These are phyloP conservation scores for Crepidodera aurea DNA, from an alignment of 2,888 invertebrate genomes.

Conservation along the genomic window DNA sequence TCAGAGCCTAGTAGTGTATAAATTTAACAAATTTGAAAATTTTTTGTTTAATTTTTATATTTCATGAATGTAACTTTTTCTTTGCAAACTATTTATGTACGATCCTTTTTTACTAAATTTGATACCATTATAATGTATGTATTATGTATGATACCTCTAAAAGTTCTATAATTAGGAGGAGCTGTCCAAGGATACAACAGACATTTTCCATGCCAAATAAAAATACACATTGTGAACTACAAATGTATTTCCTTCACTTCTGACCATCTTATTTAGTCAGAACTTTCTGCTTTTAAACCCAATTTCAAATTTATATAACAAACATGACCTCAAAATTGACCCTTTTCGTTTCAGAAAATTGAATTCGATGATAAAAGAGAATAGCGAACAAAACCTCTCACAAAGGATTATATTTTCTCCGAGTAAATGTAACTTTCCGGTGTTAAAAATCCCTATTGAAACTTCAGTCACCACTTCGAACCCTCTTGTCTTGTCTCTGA, in stretches of 20 bases:
- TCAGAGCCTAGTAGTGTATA: too few species aligned
- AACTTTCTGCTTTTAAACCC: not conserved
- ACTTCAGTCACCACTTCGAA: constrained; percentile 5
- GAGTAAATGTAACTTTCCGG: constrained; percentile 19
- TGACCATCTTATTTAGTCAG: not conserved
- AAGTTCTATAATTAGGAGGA: too few species aligned
- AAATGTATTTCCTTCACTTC: not conserved
- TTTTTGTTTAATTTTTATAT: too few species aligned
- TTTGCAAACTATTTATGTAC: too few species aligned
- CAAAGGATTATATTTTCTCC: constrained; percentile 17
- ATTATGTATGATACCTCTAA: too few species aligned
- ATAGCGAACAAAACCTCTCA: constrained; percentile 6
- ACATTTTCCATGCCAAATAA: too few species aligned
- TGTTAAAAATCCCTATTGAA: constrained; percentile 18
- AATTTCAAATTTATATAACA: constrained; percentile 11
- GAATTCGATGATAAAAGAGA: constrained; percentile 19
- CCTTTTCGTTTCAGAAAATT: constrained; percentile 10
- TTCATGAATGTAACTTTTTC: too few species aligned
- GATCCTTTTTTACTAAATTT: too few species aligned
- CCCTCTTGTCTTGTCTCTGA: constrained; percentile 13
- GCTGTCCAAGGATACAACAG: too few species aligned
- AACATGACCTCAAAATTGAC: constrained; percentile 15
- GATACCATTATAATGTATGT: too few species aligned
- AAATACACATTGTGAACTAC: not conserved
- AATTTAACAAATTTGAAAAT: too few species aligned